Base-by-base conservation (phyloP, 1,140 invertebrate species). In the Onthophagus taurus region DNA sequence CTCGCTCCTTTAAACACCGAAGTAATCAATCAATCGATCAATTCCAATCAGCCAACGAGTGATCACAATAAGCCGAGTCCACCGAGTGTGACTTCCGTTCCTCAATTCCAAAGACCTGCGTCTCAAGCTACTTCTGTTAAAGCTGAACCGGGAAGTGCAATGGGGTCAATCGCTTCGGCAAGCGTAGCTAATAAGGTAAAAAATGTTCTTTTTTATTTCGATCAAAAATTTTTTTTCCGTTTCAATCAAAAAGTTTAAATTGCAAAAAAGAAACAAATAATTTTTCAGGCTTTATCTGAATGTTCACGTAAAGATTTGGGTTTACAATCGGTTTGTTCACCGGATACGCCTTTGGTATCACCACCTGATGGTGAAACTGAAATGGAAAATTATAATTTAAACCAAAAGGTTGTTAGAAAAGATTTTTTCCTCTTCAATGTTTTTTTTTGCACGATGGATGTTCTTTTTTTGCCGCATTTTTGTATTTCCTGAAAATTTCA, bases 101-200 rank as follows among this genome's bases (percentile, higher is more conserved):
- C 58, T 8, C 61, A 62, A 47, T 55, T 62, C 23, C 63, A 72
- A 42, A 57, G 66, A 11, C 65, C 75, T 8, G 64, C 69, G 0
- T 76, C 73, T 17, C 74, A 72, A 55, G 71, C 72, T 2, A 77
- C 76, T 0, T 77, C 75, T 12, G 65, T 77, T 1, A 78, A 78
- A 54, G 77, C 70, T 0, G 77, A 80, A 51, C 73, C 74, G 3
- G 74, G 77, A 1, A 78, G 74, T 47, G 68, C 53, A 3, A 64
- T 71, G 52, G 67, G 65, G 18, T 70, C 67, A 16, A 63, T 66
- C 23, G 64, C 66, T 17, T 70, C 68, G 6, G 66, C 62, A 16
- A 63, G 58, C 44, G 47, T 60, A 29, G 57, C 52, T 19, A 72
- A 69, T 53, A 60, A 58, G 53, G 59, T 65, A 49, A 26, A 7